phyloP scores from a whole-genome alignment of 2,797 vertebrate genomes.

The Oreortyx pictus region DNA sequence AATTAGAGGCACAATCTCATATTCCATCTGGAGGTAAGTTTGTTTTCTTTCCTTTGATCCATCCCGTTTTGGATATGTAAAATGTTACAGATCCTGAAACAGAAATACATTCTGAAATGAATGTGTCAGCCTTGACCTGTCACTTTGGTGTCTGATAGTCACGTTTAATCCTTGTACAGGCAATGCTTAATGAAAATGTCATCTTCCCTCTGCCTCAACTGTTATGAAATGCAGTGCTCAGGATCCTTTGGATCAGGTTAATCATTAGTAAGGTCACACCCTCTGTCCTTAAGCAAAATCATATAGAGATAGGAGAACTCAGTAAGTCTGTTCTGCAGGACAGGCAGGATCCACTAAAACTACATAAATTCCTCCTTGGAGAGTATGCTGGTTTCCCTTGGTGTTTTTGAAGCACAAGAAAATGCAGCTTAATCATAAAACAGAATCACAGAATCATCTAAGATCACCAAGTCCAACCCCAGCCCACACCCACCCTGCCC shows the following conservation, averaged over 20 bases:
- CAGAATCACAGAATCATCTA: too few relatives aligned
- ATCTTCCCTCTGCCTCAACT: not conserved
- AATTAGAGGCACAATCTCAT: not conserved
- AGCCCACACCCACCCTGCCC: too few relatives aligned
- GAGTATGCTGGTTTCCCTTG: not conserved
- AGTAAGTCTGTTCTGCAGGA: not conserved
- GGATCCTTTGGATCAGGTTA: not conserved
- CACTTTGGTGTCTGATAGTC: not conserved
- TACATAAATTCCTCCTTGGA: not conserved
- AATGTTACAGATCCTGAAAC: not conserved
- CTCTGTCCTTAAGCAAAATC: not conserved
- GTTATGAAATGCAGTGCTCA: not conserved
- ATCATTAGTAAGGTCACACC: accelerated
- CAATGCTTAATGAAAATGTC: not conserved
- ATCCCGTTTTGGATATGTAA: not conserved
- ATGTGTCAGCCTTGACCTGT: not conserved
- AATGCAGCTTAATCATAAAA: not conserved
- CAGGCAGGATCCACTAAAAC: not conserved
- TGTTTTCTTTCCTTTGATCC: not conserved
- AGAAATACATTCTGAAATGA: not conserved
- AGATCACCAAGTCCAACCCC: too few relatives aligned
- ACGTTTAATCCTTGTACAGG: not conserved
- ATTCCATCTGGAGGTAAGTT: not conserved
- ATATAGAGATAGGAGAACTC: accelerated
- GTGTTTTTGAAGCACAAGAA: not conserved